A percentile compares a stretch with the other conserved stretches of the same genome.
phyloP scores from a whole-genome alignment of 2,797 vertebrate genomes.

The Epinephelus malabaricus region DNA sequence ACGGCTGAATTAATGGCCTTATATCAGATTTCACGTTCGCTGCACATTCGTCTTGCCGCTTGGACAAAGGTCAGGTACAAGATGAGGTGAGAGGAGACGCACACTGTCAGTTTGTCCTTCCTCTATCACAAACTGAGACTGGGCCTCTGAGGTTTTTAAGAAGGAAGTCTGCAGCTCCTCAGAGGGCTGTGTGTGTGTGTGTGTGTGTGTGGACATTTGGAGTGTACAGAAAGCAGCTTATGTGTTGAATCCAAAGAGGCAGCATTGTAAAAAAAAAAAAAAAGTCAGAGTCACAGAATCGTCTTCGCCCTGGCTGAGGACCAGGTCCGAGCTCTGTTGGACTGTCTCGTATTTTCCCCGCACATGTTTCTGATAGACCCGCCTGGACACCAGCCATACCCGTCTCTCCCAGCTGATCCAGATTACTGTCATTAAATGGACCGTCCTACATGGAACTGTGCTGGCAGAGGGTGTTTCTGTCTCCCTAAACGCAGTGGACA shows the following conservation, averaged over 20 bases:
- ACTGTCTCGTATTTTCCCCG: constrained; percentile 42
- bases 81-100: constrained; percentile 74
- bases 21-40: constrained; percentile 63
- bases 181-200: neutral
- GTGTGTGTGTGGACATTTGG: neutral
- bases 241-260: constrained; percentile 10
- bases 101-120: constrained; percentile 49
- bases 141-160: constrained; percentile 24
- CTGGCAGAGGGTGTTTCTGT: constrained; percentile 40
- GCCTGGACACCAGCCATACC: constrained; percentile 62
- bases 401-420: constrained; percentile 55
- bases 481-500: constrained; percentile 57
- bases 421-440: constrained; percentile 60
- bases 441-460: constrained; percentile 32
- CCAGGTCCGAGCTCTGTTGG: constrained; percentile 46
- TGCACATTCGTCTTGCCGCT: constrained; percentile 61
- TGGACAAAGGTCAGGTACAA: constrained; percentile 73
- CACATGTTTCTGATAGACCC: constrained; percentile 72
- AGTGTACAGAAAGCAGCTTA: constrained; percentile 14
- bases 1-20: constrained; percentile 59
- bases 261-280: neutral
- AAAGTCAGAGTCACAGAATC: neutral
- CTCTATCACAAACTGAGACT: constrained; percentile 22
- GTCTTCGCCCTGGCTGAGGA: constrained; percentile 22
- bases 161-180: constrained; percentile 24